phyloP scores from a whole-genome alignment of 2,113 vertebrate species.

The Hemiscyllium ocellatum region DNA sequence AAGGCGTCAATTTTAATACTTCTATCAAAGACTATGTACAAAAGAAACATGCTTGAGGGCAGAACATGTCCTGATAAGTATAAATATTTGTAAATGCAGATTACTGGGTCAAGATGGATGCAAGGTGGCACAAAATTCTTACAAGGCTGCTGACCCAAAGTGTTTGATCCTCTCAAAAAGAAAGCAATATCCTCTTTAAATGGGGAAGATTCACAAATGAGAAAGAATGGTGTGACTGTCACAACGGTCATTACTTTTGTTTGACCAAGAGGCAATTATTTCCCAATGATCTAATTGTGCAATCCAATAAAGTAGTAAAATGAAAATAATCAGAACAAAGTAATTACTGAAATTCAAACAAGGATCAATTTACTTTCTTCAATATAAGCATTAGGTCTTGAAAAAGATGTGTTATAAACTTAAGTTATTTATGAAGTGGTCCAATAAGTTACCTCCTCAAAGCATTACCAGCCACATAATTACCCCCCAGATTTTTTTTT shows the following conservation, averaged over 20 bases:
- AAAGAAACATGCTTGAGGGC: not conserved
- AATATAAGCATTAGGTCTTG: slow-evolving; percentile 38
- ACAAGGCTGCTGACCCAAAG: not conserved
- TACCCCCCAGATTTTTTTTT: slow-evolving; percentile 31
- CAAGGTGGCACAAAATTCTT: not conserved
- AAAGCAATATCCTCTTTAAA: not conserved
- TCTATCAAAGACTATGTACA: not conserved
- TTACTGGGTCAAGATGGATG: not conserved
- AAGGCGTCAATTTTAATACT: not conserved
- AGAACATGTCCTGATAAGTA: not conserved
- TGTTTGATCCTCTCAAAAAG: not conserved
- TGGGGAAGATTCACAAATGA: not conserved
- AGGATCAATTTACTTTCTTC: slow-evolving; percentile 38
- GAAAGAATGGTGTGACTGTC: not conserved
- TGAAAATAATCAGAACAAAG: slow-evolving; percentile 37
- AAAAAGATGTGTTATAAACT: slow-evolving; percentile 36
- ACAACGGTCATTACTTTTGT: not conserved
- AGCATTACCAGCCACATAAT: slow-evolving; percentile 35
- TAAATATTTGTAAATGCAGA: not conserved
- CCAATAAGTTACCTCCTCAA: slow-evolving; percentile 38
- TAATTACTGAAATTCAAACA: slow-evolving; percentile 38
- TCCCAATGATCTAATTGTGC: slow-evolving; percentile 33
- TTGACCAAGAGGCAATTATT: slow-evolving; percentile 29
- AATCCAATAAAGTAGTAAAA: slow-evolving; percentile 30
- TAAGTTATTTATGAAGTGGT: slow-evolving; percentile 38